Evolutionary conservation across 2,797 vertebrate genomes (phyloP).

Genomic region (Coranthus polyacanthus): DNA sequence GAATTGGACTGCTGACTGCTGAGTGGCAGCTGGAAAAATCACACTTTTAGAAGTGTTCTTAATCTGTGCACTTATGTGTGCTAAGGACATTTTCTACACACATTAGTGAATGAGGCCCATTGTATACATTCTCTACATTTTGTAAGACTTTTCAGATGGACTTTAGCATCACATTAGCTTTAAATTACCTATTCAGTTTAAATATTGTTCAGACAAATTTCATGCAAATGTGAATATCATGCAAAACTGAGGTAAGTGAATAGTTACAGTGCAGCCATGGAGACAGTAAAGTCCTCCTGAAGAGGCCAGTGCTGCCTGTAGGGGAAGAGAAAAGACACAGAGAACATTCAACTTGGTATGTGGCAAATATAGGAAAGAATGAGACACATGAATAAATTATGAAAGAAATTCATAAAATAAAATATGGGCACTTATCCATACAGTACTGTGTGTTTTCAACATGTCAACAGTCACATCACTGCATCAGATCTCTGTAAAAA

Average conservation of each 20-base stretch:
- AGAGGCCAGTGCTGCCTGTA: slow-evolving; percentile 90
- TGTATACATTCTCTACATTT: too few relatives aligned
- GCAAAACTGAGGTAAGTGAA: slow-evolving; percentile 71
- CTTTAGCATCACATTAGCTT: too few relatives aligned
- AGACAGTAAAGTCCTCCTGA: slow-evolving; percentile 96
- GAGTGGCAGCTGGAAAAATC: too few relatives aligned
- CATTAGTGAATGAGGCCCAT: too few relatives aligned
- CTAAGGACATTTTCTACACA: too few relatives aligned
- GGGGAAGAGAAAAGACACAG: slow-evolving; percentile 53
- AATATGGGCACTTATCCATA: neutral
- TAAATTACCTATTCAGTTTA: too few relatives aligned
- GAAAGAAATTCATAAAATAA: neutral
- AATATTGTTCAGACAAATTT: neutral
- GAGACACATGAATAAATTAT: neutral
- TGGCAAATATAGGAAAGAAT: neutral
- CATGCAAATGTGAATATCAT: slow-evolving; percentile 25
- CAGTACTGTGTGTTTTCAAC: neutral
- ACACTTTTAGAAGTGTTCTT: too few relatives aligned
- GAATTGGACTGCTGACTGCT: too few relatives aligned
- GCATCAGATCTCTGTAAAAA: too few relatives aligned
- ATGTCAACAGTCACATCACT: neutral
- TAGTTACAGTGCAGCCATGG: slow-evolving; percentile 91
- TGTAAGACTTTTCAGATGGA: too few relatives aligned
- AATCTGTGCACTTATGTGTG: too few relatives aligned
- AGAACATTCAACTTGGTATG: neutral